Evolutionary conservation across 2,888 invertebrate genomes (phyloP), one percentile per base, ranked within the genome.

Genomic region (Sinohyriopsis cumingii): DNA sequence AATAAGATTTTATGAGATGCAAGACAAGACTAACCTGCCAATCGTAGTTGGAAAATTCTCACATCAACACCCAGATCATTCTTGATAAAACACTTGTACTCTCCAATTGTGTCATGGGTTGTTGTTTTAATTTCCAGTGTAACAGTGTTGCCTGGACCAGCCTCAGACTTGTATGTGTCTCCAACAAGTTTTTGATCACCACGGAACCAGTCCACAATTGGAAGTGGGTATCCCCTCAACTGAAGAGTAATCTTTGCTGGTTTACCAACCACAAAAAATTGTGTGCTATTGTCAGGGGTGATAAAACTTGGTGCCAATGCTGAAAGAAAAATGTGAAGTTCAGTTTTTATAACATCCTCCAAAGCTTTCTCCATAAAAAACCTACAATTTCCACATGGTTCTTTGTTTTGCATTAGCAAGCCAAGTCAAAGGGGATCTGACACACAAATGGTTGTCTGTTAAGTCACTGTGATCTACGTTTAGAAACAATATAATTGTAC

Each of bases 211-310:
- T 93, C 93, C 93, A 98, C 95, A 89, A 94, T 95, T 4, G 99
- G 99, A 89, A 97, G 96, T 0, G 99, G 99, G 91, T 97, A 97
- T 0, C 98, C 98, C 88, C 96, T 96, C 20, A 98, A 95, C 90
- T 95, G 97, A 94, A 98, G 96, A 91, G 95, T 95, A 68, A 99
- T 91, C 87, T 94, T 96, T 22, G 94, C 94, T 82, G 96, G 96
- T 89, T 97, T 96, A 45, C 95, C 95, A 88, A 96, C 96, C 15
- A 97, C 95, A 0, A 97, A 98, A 89, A 97, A 98, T 84, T 96
- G 95, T 0, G 94, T 93, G 80, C 96, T 96, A 86, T 96, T 96
- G 83, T 95, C 95, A 0, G 76, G 67, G 5, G 80, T 68, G n/a
- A 77, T 65, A 60, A 84, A 83, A 67, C 84, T 82, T 55, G 84